Base-by-base conservation (phyloP, 2,113 vertebrate genomes). In the Chiloscyllium plagiosum region DNA sequence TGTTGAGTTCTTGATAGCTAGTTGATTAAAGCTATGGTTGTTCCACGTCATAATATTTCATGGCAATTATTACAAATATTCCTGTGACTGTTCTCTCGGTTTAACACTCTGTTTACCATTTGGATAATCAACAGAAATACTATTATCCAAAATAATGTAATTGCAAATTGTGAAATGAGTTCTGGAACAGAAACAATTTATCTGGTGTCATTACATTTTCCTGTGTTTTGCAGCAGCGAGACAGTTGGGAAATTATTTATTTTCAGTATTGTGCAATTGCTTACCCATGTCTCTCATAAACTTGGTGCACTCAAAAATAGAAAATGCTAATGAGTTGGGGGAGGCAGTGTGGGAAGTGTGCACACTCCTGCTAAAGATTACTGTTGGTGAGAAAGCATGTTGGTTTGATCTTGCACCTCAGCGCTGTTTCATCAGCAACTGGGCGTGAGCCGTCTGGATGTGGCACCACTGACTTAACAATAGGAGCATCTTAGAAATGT, bases 31-130 rank as follows among this genome's bases (percentile, higher is more conserved):
- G 66, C 47, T 95, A 52, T 72, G 94, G 72, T 95, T 72, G 52
- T 52, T 72, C 37, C 68, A 72, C 26, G 17, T 72, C 24, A 33
- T 65, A 94, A 69, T 95, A 95, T 50, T 52, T 95, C 94, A 72
- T 33, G 69, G 94, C 69, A 72, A 47, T 70, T 70, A 72, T 95
- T 50, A 22, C 69, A 95, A 95, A 76, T 72, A 52, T 95, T 95
- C 68, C 72, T 76, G 42, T 19, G 37, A 42, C 47, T 95, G 37
- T 47, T 69, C 42, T 95, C 47, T 61, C 42, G 22, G 69, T 72
- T 90, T 12, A 76, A 95, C 52, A 95, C 22, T 33, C 33, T 90
- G 24, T 76, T 26, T 29, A 76, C 37, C 7, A 20, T 52, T 95
- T 95, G 37, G 6, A 52, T 26, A 94, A 70, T 15, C 20, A 95